phyloP scores from a whole-genome alignment of 2,888 invertebrate species.

The Prosapia bicincta region DNA sequence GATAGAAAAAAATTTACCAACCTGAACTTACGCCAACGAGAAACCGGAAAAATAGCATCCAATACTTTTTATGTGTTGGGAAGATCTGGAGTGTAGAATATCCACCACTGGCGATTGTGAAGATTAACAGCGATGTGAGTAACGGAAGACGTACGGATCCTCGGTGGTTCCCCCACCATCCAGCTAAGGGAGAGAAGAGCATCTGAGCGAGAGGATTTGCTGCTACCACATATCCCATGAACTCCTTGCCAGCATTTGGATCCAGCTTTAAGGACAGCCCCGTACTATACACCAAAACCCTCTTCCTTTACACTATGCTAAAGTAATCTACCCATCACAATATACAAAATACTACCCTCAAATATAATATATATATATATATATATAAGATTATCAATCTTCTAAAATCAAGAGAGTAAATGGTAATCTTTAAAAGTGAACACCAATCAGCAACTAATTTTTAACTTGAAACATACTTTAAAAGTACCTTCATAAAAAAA shows the following conservation, averaged over 20 bases:
- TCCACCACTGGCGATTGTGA: conserved; percentile 66
- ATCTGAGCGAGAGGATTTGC: conserved; percentile 86
- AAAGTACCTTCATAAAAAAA: no score
- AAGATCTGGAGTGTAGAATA: conserved; percentile 74
- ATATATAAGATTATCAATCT: no score
- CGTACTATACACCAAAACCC: conserved; percentile 8
- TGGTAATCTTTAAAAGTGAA: no score
- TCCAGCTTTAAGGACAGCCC: conserved; percentile 58
- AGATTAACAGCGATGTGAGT: conserved; percentile 64
- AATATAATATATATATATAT: no score
- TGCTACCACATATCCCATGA: conserved; percentile 79
- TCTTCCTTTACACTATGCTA: neutral
- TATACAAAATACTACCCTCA: neutral
- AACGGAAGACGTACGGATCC: conserved; percentile 69
- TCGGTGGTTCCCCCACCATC: conserved; percentile 78
- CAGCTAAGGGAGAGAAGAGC: conserved; percentile 78
- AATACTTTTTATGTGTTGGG: conserved; percentile 59
- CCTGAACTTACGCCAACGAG: conserved; percentile 81
- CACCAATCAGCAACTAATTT: no score
- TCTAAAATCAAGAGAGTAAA: no score
- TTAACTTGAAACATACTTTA: no score
- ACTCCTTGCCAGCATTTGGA: conserved; percentile 72
- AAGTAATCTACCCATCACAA: conserved; percentile 8
- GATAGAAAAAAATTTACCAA: conserved; percentile 46
- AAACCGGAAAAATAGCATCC: conserved; percentile 74